Evolutionary conservation across 2,888 invertebrate species (phyloP), one percentile per base, ranked within the genome.

Genomic region (Aporophyla lueneburgensis): DNA sequence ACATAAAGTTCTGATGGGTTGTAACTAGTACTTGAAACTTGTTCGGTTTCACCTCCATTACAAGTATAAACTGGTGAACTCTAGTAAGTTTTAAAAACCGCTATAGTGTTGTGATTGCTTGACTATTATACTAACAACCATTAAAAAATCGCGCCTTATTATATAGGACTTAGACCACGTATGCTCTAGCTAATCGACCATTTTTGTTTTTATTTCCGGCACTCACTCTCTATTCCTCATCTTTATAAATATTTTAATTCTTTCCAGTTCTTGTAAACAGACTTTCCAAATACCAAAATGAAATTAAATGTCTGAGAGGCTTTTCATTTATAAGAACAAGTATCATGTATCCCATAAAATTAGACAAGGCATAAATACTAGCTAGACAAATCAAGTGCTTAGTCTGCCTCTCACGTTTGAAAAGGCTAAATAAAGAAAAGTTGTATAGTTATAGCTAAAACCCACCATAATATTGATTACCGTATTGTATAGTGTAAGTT

Each of bases 381-480:
- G 21, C 6, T 24, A 67, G 21, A 46, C 21, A 46, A 33, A 61
- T 62, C 56, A n/a, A 61, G 46, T 40, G 14, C 24, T 82, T 72
- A 54, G 54, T 56, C n/a, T 62, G 12, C 83, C 2, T 19, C 0
- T 10, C 83, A 72, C 77, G 86, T 76, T 62, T 46, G 43, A 72
- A n/a, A n/a, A 59, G 33, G 12, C 76, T 71, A 72, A 58, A 75
- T 49, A 24, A 40, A 61, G 66, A n/a, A 12, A 49, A 51, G 21
- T 56, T 82, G 76, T 81, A 85, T 82, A 58, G 43, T 70, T 76
- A 72, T 67, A 59, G 62, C 62, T 54, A 54, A 72, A 85, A 70
- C 53, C n/a, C 12, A 16, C 59, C 71, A 76, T 82, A 69, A 66
- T 58, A 21, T 74, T 81, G 40, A 59, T 62, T 49, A 81, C 61